Evolutionary conservation across 1,140 invertebrate species (phyloP), one percentile per base, ranked within the genome.

Genomic region (Anagrus nilaparvatae): DNA sequence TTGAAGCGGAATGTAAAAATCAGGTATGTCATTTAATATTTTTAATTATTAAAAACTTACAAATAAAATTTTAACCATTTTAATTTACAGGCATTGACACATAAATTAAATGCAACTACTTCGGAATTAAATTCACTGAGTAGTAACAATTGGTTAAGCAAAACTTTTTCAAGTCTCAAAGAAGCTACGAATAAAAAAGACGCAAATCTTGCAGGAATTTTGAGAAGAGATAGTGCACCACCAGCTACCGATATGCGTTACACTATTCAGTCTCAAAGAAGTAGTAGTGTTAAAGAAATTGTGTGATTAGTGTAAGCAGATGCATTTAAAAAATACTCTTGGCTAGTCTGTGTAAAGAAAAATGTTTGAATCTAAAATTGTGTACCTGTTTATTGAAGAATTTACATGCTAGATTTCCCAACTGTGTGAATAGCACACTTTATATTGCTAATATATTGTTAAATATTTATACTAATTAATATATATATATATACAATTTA

Each of bases 1-100:
- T 98, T 3, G 92, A 99, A 70, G 87, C 92, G 1, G 88, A 97
- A 67, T 98, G 95, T 70, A 81, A 84, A 54, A 97, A 94, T 73
- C 91, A 96, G 74, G 86, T 86, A 60, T 23, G 14, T 9, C 13
- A n/a, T n/a, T 35, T 35, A 10, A 18, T 33, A 18, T 17, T 19
- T 33, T 18, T 33, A 4, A 12, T 20, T 37, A 16, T 35, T 21
- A 12, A 36, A 9, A 28, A 20, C 32, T 20, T 13, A 40, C 41
- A 16, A 25, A 36, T 29, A 3, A 19, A 35, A 40, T 10, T 30
- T n/a, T 10, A 37, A 24, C 43, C 18, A 32, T 45, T 28, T 34
- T 30, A 36, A 57, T 69, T 38, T 29, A 3, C 63, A 91, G 80
- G 90, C 95, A 65, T 67, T 96, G 25, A 91, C 83, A n/a, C 92